Evolutionary conservation across 2,113 vertebrate species (phyloP).

Genomic region (Urocynchramus pylzowi): DNA sequence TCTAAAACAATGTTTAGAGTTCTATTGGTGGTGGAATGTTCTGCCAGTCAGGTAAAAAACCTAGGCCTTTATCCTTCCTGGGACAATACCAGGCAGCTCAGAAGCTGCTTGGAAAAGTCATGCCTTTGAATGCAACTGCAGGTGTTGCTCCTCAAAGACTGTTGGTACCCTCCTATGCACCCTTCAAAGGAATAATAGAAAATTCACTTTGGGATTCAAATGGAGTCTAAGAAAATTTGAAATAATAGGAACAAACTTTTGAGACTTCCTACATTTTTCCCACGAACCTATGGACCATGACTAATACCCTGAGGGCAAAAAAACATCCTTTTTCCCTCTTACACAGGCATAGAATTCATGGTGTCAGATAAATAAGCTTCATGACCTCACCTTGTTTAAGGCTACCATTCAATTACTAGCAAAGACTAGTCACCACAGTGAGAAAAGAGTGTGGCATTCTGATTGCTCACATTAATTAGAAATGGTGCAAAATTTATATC

Average conservation of each 20-base stretch:
- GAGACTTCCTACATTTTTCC: conserved; percentile 83
- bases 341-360: conserved; percentile 71
- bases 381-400: conserved; percentile 75
- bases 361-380: conserved; percentile 77
- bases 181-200: conserved; percentile 81
- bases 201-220: conserved; percentile 82
- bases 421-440: conserved; percentile 41
- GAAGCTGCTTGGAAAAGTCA: conserved; percentile 79
- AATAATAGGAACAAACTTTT: conserved; percentile 86
- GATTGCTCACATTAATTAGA: conserved; percentile 58
- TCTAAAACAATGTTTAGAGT: conserved; percentile 81
- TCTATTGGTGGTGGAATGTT: conserved; percentile 83
- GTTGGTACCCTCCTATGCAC: conserved; percentile 78
- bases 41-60: conserved; percentile 87
- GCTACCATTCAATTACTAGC: conserved; percentile 68
- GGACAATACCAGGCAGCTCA: conserved; percentile 77
- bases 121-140: conserved; percentile 84
- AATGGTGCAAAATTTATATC: conserved; percentile 12
- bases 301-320: conserved; percentile 83
- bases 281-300: conserved; percentile 82
- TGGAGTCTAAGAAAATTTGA: conserved; percentile 79
- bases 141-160: conserved; percentile 82
- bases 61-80: conserved; percentile 77
- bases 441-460: conserved; percentile 29
- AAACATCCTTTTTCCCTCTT: conserved; percentile 74